These are phyloP conservation scores for Ametastegia equiseti DNA, from an alignment of 2,888 invertebrate genomes.

Conservation along the genomic window DNA sequence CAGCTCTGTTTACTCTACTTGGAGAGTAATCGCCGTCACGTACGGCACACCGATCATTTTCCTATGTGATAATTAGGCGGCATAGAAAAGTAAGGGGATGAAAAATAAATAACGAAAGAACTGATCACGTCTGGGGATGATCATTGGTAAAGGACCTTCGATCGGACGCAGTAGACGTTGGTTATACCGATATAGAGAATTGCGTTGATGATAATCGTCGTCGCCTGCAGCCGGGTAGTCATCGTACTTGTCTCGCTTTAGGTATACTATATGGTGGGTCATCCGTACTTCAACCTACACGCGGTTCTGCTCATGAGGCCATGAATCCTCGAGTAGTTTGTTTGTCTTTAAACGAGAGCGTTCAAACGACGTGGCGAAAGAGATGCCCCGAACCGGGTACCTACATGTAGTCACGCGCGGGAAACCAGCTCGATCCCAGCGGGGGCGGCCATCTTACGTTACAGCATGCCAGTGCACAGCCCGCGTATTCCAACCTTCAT, in stretches of 20 bases:
- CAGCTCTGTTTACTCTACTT: background rate
- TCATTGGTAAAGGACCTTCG: background rate
- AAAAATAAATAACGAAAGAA: background rate
- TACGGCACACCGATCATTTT: background rate
- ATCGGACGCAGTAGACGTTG: background rate
- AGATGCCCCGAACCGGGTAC: constrained; percentile 61
- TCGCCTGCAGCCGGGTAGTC: no score
- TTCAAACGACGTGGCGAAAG: constrained; percentile 67
- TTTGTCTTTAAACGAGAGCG: constrained; percentile 63
- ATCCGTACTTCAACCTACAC: background rate
- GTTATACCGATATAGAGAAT: background rate
- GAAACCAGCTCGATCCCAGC: background rate
- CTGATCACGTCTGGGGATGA: background rate
- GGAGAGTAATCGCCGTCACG: no score
- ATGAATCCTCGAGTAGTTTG: constrained; percentile 68
- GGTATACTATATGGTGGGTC: no score
- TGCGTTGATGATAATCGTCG: constrained; percentile 12
- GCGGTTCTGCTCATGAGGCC: constrained; percentile 54
- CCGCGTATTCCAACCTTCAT: background rate
- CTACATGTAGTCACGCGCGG: constrained; percentile 15
- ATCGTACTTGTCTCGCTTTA: background rate
- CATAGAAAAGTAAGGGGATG: background rate
- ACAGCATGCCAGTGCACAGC: no score
- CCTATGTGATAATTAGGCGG: background rate
- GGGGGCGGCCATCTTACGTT: background rate